Percentiles rank a stretch among this genome's conserved stretches.
Evolutionary conservation across 2,888 invertebrate genomes (phyloP).

Genomic region (Mycalesis mineus): DNA sequence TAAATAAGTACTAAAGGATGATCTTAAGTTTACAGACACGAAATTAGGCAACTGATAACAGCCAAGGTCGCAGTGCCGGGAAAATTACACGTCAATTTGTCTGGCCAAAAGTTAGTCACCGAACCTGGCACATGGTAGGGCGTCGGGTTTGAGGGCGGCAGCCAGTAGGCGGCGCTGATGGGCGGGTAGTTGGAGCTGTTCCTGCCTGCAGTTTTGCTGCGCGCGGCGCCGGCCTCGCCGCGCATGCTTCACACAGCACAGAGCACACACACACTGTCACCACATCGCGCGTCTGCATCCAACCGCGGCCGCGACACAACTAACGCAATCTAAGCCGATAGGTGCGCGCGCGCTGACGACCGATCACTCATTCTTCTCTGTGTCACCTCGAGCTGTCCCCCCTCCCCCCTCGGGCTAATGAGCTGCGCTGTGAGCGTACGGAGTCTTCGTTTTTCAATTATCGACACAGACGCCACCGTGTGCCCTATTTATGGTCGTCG

Average conservation of each 20-base stretch:
- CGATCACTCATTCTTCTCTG: slow-evolving; percentile 72
- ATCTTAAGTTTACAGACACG: neutral
- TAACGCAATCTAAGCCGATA: slow-evolving; percentile 44
- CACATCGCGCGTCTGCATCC: slow-evolving; percentile 69
- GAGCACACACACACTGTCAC: slow-evolving; percentile 48
- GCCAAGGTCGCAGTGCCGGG: neutral
- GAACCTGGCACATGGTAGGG: slow-evolving; percentile 92
- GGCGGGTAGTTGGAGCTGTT: slow-evolving; percentile 82
- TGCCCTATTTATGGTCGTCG: slow-evolving; percentile 14
- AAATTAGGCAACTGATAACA: slow-evolving; percentile 4
- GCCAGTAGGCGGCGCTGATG: slow-evolving; percentile 91
- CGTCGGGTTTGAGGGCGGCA: slow-evolving; percentile 87
- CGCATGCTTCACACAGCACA: slow-evolving; percentile 69
- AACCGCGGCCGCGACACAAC: slow-evolving; percentile 67
- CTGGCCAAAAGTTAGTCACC: slow-evolving; percentile 24
- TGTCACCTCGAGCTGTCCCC: slow-evolving; percentile 42
- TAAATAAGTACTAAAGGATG: neutral
- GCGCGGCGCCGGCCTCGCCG: slow-evolving; percentile 70
- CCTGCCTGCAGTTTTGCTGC: slow-evolving; percentile 54
- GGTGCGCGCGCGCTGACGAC: slow-evolving; percentile 71
- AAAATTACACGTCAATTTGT: neutral
- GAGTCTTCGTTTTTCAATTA: slow-evolving; percentile 37
- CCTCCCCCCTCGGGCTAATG: slow-evolving; percentile 51
- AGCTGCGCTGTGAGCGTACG: slow-evolving; percentile 59
- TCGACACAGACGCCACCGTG: slow-evolving; percentile 25